phyloP scores from a whole-genome alignment of 53 echinoderm and acorn worm species.

The Apostichopus leukothele region DNA sequence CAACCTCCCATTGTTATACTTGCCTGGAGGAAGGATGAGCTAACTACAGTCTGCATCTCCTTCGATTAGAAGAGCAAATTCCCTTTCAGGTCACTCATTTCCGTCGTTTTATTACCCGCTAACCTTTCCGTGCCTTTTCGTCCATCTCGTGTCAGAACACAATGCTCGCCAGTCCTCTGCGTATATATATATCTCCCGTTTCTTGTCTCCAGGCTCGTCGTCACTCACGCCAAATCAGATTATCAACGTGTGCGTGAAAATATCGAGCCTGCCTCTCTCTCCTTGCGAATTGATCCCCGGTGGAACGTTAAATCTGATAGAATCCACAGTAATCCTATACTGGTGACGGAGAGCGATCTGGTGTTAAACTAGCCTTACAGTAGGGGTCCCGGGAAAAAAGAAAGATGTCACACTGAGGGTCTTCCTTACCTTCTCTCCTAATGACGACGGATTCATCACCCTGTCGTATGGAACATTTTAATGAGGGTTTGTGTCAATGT shows the following conservation, averaged over 20 bases:
- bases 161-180: too few relatives aligned
- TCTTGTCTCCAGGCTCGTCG: neutral
- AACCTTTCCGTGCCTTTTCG: too few relatives aligned
- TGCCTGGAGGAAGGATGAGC: too few relatives aligned
- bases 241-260: constrained; percentile 17
- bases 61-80: too few relatives aligned
- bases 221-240: neutral
- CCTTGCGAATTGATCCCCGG: constrained; percentile 6
- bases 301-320: neutral
- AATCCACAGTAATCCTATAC: neutral
- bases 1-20: too few relatives aligned
- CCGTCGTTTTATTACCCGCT: too few relatives aligned
- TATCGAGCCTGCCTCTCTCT: neutral
- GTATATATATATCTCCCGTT: too few relatives aligned
- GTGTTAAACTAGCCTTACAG: neutral
- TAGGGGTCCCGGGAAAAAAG: neutral
- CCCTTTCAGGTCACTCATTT: too few relatives aligned
- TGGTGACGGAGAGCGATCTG: neutral
- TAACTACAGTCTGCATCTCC: too few relatives aligned
- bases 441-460: neutral
- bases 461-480: neutral
- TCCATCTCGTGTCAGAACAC: too few relatives aligned
- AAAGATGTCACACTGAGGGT: neutral
- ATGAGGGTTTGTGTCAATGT: too few relatives aligned
- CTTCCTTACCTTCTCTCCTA: neutral